Base-by-base conservation (phyloP, 2,888 invertebrate species). In the Cosmia pyralina region DNA sequence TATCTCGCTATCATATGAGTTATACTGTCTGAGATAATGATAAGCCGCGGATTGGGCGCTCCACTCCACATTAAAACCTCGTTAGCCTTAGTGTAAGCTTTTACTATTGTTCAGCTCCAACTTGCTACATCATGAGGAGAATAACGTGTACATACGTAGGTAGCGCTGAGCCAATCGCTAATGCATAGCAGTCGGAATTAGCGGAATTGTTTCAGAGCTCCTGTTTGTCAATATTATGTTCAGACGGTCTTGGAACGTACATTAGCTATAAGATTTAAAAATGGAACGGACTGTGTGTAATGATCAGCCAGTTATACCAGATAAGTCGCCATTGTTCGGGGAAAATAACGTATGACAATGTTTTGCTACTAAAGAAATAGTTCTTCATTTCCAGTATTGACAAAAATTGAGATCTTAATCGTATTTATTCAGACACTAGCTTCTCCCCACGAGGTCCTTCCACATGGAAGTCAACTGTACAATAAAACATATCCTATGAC, bases 61-160 rank as follows among this genome's bases (percentile, higher is more conserved):
- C 89, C 88, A 87, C 89, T 90, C 89, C 89, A 89, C 95, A 95
- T 95, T 95, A 95, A 95, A 95, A 94, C 90, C 94, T 94, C 95
- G 92, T 95, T 94, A 95, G 93, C 91, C 88, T 92, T 88, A 90
- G 87, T 87, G 85, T 87, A 89, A 90, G 89, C 89, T 89, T 89
- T 90, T 88, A 85, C 86, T 88, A 89, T 89, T 93, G 90, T 91
- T 90, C 89, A 88, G 88, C 84, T 86, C 86, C 85, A 84, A 89
- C 87, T 88, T 83, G 79, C 74, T 83, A 77, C 85, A 85, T 81
- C 82, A 75, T 50, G 77, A 78, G 69, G 34, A 62, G 67, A 69
- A 71, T 53, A 70, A 77, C 22, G 19, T 2, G 38, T 60, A 53
- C 44, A 55, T 60, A 66, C 53, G 22, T 48, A 71, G n/a, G n/a